These are phyloP conservation scores for Stigmatopora argus DNA, from an alignment of 2,113 vertebrate genomes.

Conservation along the genomic window DNA sequence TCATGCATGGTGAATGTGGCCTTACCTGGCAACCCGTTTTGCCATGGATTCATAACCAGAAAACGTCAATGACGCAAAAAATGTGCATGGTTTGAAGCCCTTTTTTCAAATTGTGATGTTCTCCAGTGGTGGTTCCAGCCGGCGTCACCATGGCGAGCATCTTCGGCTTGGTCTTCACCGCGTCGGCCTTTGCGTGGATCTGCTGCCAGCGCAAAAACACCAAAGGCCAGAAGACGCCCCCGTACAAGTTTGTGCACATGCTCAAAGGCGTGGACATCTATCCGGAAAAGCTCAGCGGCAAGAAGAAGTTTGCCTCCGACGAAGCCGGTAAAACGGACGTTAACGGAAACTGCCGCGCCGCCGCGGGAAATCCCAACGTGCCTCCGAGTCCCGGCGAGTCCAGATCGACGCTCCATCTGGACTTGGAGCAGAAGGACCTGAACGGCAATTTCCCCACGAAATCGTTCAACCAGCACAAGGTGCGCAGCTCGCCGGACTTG, in stretches of 20 bases:
- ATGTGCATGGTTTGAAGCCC: too few species aligned
- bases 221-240: conserved; percentile 89
- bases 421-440: conserved; percentile 90
- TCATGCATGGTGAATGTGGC: too few species aligned
- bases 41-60: too few species aligned
- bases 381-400: conserved; percentile 62
- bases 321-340: conserved; percentile 61
- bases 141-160: conserved; percentile 90
- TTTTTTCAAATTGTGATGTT: conserved; percentile 24
- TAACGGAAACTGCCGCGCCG: conserved; percentile 60
- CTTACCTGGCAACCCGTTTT: too few species aligned
- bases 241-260: conserved; percentile 98
- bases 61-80: too few species aligned
- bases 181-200: conserved; percentile 94
- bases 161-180: conserved; percentile 91
- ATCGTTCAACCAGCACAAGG: conserved; percentile 74
- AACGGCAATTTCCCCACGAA: conserved; percentile 89
- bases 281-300: conserved; percentile 87
- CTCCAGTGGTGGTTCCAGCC: conserved; percentile 84
- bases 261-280: conserved; percentile 98
- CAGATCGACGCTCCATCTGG: conserved; percentile 80
- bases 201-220: conserved; percentile 95
- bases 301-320: conserved; percentile 85
- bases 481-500: conserved; percentile 76
- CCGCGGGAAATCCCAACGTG: conserved; percentile 46